A percentile compares a stretch with the other conserved stretches of the same genome.
These are phyloP conservation scores for Pogonocichla stellata DNA, from an alignment of 2,113 vertebrate genomes.

Conservation along the genomic window DNA sequence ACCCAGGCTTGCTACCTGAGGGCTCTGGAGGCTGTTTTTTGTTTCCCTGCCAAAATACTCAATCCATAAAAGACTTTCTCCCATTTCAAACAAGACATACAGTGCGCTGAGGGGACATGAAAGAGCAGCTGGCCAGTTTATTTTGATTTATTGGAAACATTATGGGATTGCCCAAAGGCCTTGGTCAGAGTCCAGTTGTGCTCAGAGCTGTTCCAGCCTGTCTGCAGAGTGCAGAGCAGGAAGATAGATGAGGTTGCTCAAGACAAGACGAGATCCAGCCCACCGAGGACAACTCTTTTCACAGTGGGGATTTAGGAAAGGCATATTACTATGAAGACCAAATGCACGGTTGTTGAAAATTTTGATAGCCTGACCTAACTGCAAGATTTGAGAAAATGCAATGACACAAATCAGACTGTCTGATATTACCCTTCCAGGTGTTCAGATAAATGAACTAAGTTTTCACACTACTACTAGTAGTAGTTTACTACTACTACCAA, in stretches of 20 bases:
- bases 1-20: background rate
- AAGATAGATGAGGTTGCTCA: background rate
- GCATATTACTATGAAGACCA: background rate
- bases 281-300: background rate
- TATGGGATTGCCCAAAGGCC: slow-evolving; percentile 13
- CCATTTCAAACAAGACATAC: background rate
- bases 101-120: background rate
- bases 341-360: background rate
- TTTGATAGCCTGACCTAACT: background rate
- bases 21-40: background rate
- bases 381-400: background rate
- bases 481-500: background rate
- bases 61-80: background rate
- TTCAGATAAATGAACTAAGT: background rate
- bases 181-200: slow-evolving; percentile 2
- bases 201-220: background rate
- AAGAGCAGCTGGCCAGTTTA: slow-evolving; percentile 36
- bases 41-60: background rate
- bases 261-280: background rate
- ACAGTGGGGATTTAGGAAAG: background rate
- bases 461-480: background rate
- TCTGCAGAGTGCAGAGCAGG: background rate
- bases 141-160: slow-evolving; percentile 37
- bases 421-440: background rate
- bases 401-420: background rate